Conservation (phyloP, 2,888 invertebrate species). For the Hermaeophaga mercurialis region DNA sequence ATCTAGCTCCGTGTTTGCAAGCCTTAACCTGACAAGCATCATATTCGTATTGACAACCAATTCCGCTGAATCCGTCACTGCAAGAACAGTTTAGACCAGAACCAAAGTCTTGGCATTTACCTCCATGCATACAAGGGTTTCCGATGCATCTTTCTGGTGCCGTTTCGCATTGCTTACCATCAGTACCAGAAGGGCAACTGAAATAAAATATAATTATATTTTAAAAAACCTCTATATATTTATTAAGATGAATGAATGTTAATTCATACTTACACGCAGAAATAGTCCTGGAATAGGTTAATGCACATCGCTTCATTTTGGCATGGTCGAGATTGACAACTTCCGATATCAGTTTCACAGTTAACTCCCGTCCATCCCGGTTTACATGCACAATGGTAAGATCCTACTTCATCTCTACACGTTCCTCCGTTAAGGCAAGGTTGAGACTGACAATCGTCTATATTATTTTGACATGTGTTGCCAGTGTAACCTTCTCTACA, state of each 20-base stretch:
- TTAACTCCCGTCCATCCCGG: conserved; percentile 86
- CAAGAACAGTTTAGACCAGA: conserved; percentile 95
- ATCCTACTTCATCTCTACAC: conserved; percentile 84
- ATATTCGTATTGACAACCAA: conserved; percentile 93
- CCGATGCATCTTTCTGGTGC: conserved; percentile 94
- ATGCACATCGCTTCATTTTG: conserved; percentile 92
- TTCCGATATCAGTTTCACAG: conserved; percentile 87
- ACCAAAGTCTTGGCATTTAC: conserved; percentile 94
- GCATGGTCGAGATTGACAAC: conserved; percentile 85
- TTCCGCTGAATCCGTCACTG: conserved; percentile 70
- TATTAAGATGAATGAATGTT: conserved; percentile 5
- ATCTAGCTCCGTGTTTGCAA: conserved; percentile 93
- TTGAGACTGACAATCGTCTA: conserved; percentile 83
- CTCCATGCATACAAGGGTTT: conserved; percentile 94
- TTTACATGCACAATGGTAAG: conserved; percentile 80
- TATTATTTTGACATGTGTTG: conserved; percentile 80
- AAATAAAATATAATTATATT: not conserved
- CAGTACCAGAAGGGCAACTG: conserved; percentile 91
- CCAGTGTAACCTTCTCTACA: conserved; percentile 91
- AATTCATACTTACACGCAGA: conserved; percentile 78
- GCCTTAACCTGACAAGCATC: conserved; percentile 88
- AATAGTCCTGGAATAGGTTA: conserved; percentile 86
- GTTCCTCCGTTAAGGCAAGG: conserved; percentile 90
- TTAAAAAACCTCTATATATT: not conserved
- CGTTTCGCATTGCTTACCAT: conserved; percentile 95